Evolutionary conservation across 2,797 vertebrate genomes (phyloP), one percentile per base, ranked within the genome.

Genomic region (Phrynocephalus guinanensis): DNA sequence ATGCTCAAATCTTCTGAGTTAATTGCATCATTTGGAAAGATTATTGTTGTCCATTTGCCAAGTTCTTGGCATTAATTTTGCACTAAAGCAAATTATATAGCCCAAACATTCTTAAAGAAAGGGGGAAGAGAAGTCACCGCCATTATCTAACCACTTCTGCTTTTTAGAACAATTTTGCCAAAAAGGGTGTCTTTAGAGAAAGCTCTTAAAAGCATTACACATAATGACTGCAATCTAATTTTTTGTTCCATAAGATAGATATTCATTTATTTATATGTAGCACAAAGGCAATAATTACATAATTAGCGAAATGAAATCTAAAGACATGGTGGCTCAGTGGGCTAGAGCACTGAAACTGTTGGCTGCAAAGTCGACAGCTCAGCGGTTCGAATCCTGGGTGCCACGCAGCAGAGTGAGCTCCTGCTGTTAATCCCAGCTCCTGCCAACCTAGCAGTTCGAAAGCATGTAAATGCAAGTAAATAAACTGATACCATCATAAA

Each of bases 151-250:
- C 88, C 92, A 86, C 88, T 76, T 92, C 44, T 83, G 50, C 28
- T 83, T 79, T 90, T 88, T 88, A 92, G 83, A 93, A 94, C 87
- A 92, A 94, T 93, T 93, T 92, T 83, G 85, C 52, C 77, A 93
- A 86, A 91, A 92, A 95, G 94, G 89, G 95, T 95, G 93, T 93
- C 87, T 90, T 91, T 87, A 94, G 92, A 94, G 94, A 91, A 95
- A 95, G 93, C 83, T 91, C 91, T 94, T 94, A 93, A 91, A 91
- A 89, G 89, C 90, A 94, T 95, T 94, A 93, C 22, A 88, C 68
- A 87, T 94, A 93, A 94, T 88, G 89, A 94, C 89, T 90, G 90
- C 83, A 89, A 95, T 92, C 90, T 90, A 88, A 93, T 95, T 94
- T 93, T 87, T 94, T 91, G 85, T 90, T 89, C 90, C 87, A 90